Conservation (phyloP, 2,888 invertebrate species). For the Agrotis ipsilon region DNA sequence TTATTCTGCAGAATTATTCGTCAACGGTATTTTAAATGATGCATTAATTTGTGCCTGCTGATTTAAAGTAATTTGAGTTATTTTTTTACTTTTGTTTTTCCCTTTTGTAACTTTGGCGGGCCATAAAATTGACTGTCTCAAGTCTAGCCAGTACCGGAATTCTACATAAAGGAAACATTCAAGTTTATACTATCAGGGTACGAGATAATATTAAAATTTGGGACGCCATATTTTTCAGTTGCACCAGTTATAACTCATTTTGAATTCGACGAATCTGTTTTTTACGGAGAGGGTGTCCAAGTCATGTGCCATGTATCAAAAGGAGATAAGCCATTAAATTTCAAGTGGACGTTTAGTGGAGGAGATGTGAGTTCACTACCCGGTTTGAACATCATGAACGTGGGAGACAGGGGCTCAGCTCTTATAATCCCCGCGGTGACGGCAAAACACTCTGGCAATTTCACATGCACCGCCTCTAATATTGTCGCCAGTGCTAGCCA, state of each 20-base stretch:
- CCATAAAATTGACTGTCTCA: constrained; percentile 72
- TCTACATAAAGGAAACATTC: constrained; percentile 25
- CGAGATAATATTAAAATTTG: constrained; percentile 31
- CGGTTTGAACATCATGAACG: constrained; percentile 92
- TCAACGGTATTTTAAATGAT: constrained; percentile 91
- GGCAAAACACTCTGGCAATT: constrained; percentile 93
- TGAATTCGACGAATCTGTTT: constrained; percentile 91
- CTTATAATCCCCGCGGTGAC: constrained; percentile 93
- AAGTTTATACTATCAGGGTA: not conserved
- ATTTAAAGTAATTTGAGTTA: constrained; percentile 69
- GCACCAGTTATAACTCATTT: constrained; percentile 92
- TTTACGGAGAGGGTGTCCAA: constrained; percentile 91
- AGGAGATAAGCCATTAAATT: constrained; percentile 94
- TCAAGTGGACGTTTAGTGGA: constrained; percentile 94
- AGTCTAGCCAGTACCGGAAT: constrained; percentile 15
- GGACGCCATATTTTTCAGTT: constrained; percentile 85
- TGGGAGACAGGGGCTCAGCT: constrained; percentile 92
- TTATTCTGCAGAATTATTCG: constrained; percentile 92
- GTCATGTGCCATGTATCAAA: constrained; percentile 92
- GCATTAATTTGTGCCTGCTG: constrained; percentile 61
- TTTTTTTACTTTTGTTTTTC: constrained; percentile 62
- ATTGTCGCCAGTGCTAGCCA: constrained; percentile 92
- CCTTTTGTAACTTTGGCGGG: constrained; percentile 89
- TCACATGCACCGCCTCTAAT: constrained; percentile 93
- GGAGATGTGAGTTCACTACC: constrained; percentile 90